Conservation (phyloP, 2,797 vertebrate species). For the Cyclura pinguis region DNA sequence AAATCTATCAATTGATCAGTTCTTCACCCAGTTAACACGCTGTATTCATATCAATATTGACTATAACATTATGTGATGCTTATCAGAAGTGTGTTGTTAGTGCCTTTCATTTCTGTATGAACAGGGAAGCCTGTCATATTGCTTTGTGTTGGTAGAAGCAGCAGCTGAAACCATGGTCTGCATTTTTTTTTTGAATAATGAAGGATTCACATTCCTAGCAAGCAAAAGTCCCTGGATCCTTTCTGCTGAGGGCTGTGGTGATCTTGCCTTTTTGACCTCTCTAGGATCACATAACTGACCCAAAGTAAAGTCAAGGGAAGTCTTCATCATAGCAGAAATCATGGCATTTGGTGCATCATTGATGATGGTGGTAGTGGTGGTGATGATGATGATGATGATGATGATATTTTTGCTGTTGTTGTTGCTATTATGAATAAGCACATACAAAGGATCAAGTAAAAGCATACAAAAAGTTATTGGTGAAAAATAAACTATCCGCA, state of each 20-base stretch:
- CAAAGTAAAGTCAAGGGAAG: not conserved
- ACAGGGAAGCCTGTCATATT: not conserved
- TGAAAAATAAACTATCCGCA: too few species aligned
- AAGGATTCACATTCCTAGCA: not conserved
- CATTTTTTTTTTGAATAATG: not conserved
- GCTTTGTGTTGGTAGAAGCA: not conserved
- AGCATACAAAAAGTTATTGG: too few species aligned
- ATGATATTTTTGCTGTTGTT: too few species aligned
- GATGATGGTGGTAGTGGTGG: too few species aligned
- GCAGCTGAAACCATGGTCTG: not conserved
- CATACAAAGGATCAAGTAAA: too few species aligned
- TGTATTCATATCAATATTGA: not conserved
- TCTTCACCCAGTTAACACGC: slow-evolving; percentile 1
- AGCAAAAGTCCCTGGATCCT: not conserved
- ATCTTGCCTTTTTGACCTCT: not conserved
- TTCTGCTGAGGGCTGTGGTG: not conserved
- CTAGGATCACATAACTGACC: not conserved
- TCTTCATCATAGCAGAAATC: not conserved
- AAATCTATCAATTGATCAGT: slow-evolving; percentile 18
- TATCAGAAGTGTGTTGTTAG: slow-evolving; percentile 6
- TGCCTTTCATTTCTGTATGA: slow-evolving; percentile 32
- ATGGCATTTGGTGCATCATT: not conserved
- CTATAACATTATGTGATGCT: not conserved
- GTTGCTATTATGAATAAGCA: too few species aligned
- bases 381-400: too few species aligned